Base-by-base conservation (phyloP, 2,113 vertebrate species). In the Caranx melampygus region DNA sequence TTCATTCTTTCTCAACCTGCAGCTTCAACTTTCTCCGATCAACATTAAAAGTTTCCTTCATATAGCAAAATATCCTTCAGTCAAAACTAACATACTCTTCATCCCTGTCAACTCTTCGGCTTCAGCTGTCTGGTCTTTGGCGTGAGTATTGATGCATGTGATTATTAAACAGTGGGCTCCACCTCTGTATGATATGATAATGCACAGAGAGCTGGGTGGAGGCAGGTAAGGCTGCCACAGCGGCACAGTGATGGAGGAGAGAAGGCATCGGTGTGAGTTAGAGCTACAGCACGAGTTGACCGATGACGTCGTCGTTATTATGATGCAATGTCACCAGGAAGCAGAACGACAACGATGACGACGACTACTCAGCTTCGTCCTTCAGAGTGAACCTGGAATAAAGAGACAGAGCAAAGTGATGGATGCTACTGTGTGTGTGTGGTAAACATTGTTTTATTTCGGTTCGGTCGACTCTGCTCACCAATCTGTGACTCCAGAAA, bases 401-500 rank as follows among this genome's bases (percentile, higher is more conserved):
- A 31, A 80, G 3, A 85, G 6, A 81, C n/a, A 18, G 10, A 12
- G 18, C 15, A 37, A 42, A 72, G 21, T 15, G 42, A 15, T 45
- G 20, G 42, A 45, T 45, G 20, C 20, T n/a, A 9, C 20, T 12
- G 13, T 26, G 26, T 26, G 26, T 26, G 26, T 26, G 26, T 49
- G n/a, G n/a, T 26, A 26, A 26, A 26, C 26, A 26, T 26, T 26
- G 26, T 26, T 26, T 26, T 26, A 26, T 26, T 26, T 26, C 1
- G 35, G 33, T 61, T 65, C 18, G 51, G 52, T 26, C 35, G 40
- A 72, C 42, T 78, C 37, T 47, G 59, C 93, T 92, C 82, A 95
- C 94, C 94, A 95, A 76, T 94, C 84, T 85, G 93, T 91, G 81
- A 93, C 85, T 21, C 93, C 94, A 60, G 91, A 78, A 18, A 60